Base-by-base conservation (phyloP, 2,888 invertebrate species). In the Hirtodrosophila confusa region DNA sequence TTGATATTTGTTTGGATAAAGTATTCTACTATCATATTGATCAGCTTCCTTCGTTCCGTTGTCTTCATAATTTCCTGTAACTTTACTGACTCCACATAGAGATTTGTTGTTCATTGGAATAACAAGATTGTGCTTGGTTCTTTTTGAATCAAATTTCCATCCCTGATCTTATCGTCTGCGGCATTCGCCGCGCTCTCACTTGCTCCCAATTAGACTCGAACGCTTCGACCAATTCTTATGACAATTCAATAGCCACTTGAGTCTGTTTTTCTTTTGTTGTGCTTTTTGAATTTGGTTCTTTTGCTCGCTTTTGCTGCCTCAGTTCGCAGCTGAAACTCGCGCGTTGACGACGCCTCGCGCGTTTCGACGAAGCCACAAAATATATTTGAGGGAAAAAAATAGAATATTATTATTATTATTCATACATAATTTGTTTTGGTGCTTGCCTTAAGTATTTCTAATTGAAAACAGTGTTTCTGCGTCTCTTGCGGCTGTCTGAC, bases 241-340 rank as follows among this genome's bases (percentile, higher is more conserved):
- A 82, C 85, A 84, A 82, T 85, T 84, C 87, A 85, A 84, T 86
- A 66, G 79, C 66, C 80, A 80, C 85, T 82, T 80, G 65, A 68
- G 53, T 68, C 65, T 66, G 53, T 56, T 72, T 31, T 40, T 58
- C 64, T 67, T 62, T 69, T 62, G 65, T 69, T 75, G 62, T 76
- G 67, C 57, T 51, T 72, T 75, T 61, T 49, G 63, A 45, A 54
- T 75, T 75, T 51, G 45, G 64, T 68, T 77, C 70, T 74, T 70
- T 39, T 44, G 45, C 33, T 40, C 39, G 41, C 31, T 2, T 66
- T 57, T 47, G 27, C 33, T 10, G 48, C 57, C 62, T 76, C 75
- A 86, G 87, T 86, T 77, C 57, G 70, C 66, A 77, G 62, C 49
- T 66, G 79, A 80, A 75, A 67, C 66, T 77, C 78, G 74, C 57